Evolutionary conservation across 1,140 invertebrate genomes (phyloP).

Genomic region (Ganaspis sp.): DNA sequence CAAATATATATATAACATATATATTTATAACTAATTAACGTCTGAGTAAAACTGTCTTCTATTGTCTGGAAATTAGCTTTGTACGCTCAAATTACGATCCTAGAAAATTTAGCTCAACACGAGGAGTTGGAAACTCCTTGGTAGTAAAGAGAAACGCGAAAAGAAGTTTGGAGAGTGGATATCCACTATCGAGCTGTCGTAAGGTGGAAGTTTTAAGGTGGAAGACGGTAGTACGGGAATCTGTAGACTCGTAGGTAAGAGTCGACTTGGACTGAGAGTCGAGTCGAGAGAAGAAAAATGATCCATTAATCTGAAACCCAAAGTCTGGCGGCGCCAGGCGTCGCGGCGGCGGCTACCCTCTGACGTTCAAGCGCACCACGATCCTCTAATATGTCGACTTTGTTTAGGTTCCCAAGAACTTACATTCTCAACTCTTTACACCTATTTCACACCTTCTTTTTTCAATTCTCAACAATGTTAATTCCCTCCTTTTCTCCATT

Average conservation of each 20-base stretch:
- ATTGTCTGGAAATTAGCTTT: background rate
- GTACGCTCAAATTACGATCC: slow-evolving; percentile 12
- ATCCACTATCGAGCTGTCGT: slow-evolving; percentile 57
- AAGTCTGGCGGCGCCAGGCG: slow-evolving; percentile 76
- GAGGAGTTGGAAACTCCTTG: slow-evolving; percentile 48
- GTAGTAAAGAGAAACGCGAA: slow-evolving; percentile 37
- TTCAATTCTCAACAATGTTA: background rate
- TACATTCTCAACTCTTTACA: slow-evolving; percentile 48
- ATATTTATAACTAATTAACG: no score
- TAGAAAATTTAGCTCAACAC: background rate
- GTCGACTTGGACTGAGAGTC: slow-evolving; percentile 66
- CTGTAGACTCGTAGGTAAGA: slow-evolving; percentile 67
- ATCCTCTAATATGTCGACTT: slow-evolving; percentile 43
- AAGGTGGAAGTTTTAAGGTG: slow-evolving; percentile 55
- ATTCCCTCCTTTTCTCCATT: no score
- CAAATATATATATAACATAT: no score
- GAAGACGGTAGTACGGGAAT: slow-evolving; percentile 42
- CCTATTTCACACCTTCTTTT: slow-evolving; percentile 3
- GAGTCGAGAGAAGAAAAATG: slow-evolving; percentile 76
- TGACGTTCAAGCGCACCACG: slow-evolving; percentile 63
- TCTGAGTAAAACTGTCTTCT: background rate
- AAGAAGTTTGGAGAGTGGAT: slow-evolving; percentile 52
- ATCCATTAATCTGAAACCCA: slow-evolving; percentile 77
- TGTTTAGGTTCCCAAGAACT: slow-evolving; percentile 31
- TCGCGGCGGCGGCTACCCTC: slow-evolving; percentile 67